Base-by-base conservation (phyloP, 2,797 vertebrate species). In the Cryptoprocta ferox region DNA sequence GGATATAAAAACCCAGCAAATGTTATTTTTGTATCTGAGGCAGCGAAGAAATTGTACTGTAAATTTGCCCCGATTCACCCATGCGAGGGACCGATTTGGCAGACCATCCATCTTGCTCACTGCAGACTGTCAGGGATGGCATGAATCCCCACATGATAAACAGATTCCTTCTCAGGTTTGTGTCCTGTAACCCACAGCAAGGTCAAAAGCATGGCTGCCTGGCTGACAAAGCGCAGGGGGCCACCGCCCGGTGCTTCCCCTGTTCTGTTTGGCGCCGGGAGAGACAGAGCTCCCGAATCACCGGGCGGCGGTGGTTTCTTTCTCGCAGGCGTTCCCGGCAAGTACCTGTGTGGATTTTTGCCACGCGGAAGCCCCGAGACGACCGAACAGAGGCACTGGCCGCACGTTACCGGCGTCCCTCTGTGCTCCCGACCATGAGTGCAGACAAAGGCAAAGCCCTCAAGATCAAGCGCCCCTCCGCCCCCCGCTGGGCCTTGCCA, bases 91-190 rank as follows among this genome's bases (percentile, higher is more conserved):
- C 98, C 97, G 97, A 92, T 97, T 86, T 99, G 99, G 99, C 99
- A 99, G 98, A 94, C 98, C 99, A 99, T 99, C 98, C 98, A 98
- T 99, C 99, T 99, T 99, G 98, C 87, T 99, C 99, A 99, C 98
- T 96, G 98, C 97, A 98, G 91, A 96, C 98, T 99, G 99, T 99
- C 99, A 99, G 97, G 98, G 98, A 98, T 96, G 98, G 98, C 98
- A 98, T 61, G 98, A 98, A 98, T 98, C 98, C 98, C 98, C 82
- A 97, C 98, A 98, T 98, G 99, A 99, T 99, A 98, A 99, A 99
- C 98, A 99, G 98, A 99, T 98, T 99, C 98, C 98, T 98, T 97
- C 97, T 98, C 98, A 98, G 98, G 98, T 98, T 98, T 97, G 97
- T 95, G 98, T 99, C 99, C 99, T 99, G 99, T 99, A 99, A 99